These are phyloP conservation scores for Emydura subglobosa DNA, from an alignment of 2,113 vertebrate genomes.

Conservation along the genomic window DNA sequence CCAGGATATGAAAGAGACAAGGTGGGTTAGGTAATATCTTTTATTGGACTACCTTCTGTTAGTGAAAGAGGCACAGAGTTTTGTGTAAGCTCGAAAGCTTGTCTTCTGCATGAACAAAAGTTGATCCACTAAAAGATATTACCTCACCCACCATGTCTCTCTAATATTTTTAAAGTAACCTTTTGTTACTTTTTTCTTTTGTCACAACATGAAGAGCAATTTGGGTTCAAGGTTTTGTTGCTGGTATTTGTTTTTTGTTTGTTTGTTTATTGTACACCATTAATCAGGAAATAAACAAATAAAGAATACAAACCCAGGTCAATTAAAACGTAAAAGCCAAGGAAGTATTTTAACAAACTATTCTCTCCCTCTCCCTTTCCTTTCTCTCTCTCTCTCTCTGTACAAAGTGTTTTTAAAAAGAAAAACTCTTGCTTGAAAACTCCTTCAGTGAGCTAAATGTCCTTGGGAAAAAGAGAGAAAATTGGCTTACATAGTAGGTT, in stretches of 20 bases:
- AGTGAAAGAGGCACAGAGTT: not conserved
- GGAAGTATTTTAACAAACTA: not conserved
- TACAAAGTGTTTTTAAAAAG: not conserved
- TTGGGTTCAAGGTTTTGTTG: not conserved
- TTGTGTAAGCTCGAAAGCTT: not conserved
- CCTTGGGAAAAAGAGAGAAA: not conserved
- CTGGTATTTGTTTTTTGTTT: not conserved
- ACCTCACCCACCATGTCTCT: not conserved
- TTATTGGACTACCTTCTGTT: not conserved
- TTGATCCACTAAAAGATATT: not conserved
- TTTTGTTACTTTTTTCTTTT: not conserved
- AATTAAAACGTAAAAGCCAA: not conserved
- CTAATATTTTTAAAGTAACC: not conserved
- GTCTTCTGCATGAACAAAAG: not conserved
- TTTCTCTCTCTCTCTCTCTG: not conserved
- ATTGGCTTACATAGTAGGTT: not conserved
- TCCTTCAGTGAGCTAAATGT: not conserved
- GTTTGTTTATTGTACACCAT: not conserved
- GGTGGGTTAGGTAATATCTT: not conserved
- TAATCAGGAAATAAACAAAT: not conserved
- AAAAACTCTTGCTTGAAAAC: not conserved
- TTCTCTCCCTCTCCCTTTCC: not conserved
- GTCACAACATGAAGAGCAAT: not conserved
- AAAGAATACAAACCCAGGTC: not conserved
- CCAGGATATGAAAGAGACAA: not conserved